phyloP scores from a whole-genome alignment of 2,888 invertebrate genomes.

The Dicroscelio sp. region DNA sequence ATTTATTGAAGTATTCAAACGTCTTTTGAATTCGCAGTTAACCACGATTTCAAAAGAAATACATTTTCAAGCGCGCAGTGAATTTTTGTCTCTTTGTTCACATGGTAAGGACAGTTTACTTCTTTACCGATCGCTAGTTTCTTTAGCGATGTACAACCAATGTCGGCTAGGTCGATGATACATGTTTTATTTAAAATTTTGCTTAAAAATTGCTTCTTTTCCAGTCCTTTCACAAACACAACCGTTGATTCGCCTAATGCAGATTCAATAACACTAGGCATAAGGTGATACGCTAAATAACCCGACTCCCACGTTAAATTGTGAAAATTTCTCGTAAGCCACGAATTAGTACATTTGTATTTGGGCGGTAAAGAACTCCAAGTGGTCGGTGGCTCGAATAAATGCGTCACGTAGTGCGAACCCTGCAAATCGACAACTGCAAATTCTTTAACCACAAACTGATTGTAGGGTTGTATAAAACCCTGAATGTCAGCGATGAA shows the following conservation, averaged over 20 bases:
- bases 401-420: background rate
- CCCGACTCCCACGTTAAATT: slow-evolving; percentile 28
- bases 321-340: slow-evolving; percentile 37
- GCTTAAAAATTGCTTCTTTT: slow-evolving; percentile 37
- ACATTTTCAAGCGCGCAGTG: too few species aligned
- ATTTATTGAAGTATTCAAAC: too few species aligned
- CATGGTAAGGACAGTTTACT: too few species aligned
- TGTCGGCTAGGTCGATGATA: background rate
- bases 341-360: background rate
- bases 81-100: too few species aligned
- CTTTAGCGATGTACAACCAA: too few species aligned
- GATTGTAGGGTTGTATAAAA: background rate
- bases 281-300: background rate
- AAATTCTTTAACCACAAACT: slow-evolving; percentile 21
- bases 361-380: slow-evolving; percentile 19
- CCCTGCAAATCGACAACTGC: slow-evolving; percentile 8
- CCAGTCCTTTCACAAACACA: slow-evolving; percentile 36
- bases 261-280: background rate
- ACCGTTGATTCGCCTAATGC: background rate
- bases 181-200: too few species aligned
- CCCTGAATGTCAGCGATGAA: slow-evolving; percentile 8
- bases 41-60: too few species aligned
- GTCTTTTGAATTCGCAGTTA: too few species aligned
- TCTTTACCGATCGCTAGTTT: too few species aligned
- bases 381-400: slow-evolving; percentile 8